phyloP scores from a whole-genome alignment of 37 sponge, comb jelly and placozoan genomes.

The Mnemiopsis leidyi region DNA sequence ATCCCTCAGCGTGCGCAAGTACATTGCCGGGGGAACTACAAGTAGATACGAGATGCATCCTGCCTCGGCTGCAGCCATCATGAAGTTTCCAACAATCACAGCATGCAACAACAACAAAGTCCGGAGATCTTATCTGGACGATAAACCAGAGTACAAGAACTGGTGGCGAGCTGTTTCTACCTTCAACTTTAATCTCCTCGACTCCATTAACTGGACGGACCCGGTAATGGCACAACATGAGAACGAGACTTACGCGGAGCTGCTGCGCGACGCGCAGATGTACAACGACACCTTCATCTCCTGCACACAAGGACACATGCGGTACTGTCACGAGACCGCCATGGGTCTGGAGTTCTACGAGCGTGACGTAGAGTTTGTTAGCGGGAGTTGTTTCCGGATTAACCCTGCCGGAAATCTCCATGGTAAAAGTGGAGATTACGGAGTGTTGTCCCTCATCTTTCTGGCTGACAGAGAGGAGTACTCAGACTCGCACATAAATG shows the following conservation, averaged over 20 bases:
- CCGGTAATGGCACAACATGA: not conserved
- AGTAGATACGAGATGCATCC: not conserved
- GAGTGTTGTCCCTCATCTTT: not conserved
- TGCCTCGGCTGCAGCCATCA: not conserved
- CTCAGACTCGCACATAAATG: not conserved
- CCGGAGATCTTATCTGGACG: not conserved
- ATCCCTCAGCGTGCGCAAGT: not conserved
- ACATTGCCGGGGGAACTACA: not conserved
- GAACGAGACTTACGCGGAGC: conserved; percentile 1
- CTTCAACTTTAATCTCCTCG: not conserved
- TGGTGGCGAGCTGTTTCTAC: not conserved
- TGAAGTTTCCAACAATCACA: conserved; percentile 7
- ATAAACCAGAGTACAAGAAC: not conserved
- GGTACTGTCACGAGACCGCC: conserved; percentile 1
- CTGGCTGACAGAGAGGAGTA: conserved; percentile 44
- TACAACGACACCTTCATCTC: conserved; percentile 17
- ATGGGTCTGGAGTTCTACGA: not conserved
- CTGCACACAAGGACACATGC: conserved; percentile 16
- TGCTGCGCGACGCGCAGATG: not conserved
- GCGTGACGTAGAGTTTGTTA: conserved; percentile 14
- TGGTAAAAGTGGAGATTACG: conserved; percentile 4
- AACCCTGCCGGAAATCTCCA: not conserved
- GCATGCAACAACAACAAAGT: conserved; percentile 23
- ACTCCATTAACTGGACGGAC: not conserved
- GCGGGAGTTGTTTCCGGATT: conserved; percentile 13